Evolutionary conservation across 37 sponge, comb jelly and placozoan species (phyloP), one percentile per base, ranked within the genome.

Genomic region (Spongilla lacustris): DNA sequence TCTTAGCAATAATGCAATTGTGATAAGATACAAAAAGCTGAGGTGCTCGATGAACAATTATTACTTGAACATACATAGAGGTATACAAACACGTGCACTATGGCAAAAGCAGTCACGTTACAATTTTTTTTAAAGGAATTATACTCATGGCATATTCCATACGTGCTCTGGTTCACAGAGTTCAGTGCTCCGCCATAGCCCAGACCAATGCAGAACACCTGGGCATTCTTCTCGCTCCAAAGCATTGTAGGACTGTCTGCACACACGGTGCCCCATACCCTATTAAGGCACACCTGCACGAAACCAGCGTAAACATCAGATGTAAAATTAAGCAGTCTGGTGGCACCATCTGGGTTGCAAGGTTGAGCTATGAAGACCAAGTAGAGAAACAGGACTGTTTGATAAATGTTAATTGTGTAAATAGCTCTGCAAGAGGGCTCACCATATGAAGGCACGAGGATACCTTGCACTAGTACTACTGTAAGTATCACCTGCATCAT

Each of bases 201-300:
- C 38, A 77, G 50, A 50, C 76, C 73, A 17, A 28, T 75, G 72
- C 88, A 88, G 23, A 71, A 83, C 71, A 88, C 88, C 69, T 88
- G 88, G 29, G 69, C 76, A 31, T 88, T 88, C 83, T 82, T 83
- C 27, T 82, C 83, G 77, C 76, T 88, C 88, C 88, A 88, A 27
- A 67, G 83, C 3, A 36, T 50, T 29, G 58, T 72, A 13, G 32
- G 24, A 23, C 67, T 67, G 28, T 79, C 73, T 31, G 66, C 74
- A 75, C 80, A 36, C 22, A 88, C 35, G 21, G 88, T 82, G 19
- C 88, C 88, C 88, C 88, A 88, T 27, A 24, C 71, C 24, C 77
- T 66, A 46, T 76, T 58, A 22, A 23, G 26, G 69, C 86, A 86
- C 34, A 86, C 73, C 67, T 86, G 80, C 38, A 86, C 50, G 27